phyloP scores from a whole-genome alignment of 2,797 vertebrate genomes.

The Tokudaia tokunoshimensis region DNA sequence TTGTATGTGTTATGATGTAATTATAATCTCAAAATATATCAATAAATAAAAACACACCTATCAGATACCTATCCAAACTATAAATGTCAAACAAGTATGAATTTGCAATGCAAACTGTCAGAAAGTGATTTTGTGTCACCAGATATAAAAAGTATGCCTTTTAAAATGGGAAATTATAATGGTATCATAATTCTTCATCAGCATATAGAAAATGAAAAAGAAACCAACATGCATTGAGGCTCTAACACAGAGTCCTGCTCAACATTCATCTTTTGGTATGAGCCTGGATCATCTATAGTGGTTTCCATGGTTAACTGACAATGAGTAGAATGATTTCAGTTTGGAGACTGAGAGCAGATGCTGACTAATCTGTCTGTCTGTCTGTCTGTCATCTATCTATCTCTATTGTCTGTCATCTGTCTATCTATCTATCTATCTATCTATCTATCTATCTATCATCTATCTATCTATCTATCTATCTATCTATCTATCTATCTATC shows the following conservation, averaged over 20 bases:
- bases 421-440: too few species aligned
- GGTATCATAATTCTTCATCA: neutral
- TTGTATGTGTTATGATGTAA: too few species aligned
- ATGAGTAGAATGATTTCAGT: neutral
- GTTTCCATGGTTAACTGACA: neutral
- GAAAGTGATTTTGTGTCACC: neutral
- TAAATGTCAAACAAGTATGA: neutral
- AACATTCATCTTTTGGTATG: neutral
- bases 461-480: too few species aligned
- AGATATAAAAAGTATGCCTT: neutral
- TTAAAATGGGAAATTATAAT: neutral
- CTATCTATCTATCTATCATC: too few species aligned
- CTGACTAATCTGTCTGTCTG: neutral
- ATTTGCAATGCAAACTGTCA: neutral
- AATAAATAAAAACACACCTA: neutral
- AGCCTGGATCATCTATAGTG: neutral
- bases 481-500: too few species aligned
- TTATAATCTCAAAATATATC: neutral
- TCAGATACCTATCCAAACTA: neutral
- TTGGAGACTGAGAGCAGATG: neutral
- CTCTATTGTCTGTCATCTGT: too few species aligned
- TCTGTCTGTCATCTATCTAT: too few species aligned
- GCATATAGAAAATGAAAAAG: neutral
- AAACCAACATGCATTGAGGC: neutral
- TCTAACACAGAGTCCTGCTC: neutral